These are phyloP conservation scores for Micromys minutus DNA, from an alignment of 2,113 vertebrate genomes.

Conservation along the genomic window DNA sequence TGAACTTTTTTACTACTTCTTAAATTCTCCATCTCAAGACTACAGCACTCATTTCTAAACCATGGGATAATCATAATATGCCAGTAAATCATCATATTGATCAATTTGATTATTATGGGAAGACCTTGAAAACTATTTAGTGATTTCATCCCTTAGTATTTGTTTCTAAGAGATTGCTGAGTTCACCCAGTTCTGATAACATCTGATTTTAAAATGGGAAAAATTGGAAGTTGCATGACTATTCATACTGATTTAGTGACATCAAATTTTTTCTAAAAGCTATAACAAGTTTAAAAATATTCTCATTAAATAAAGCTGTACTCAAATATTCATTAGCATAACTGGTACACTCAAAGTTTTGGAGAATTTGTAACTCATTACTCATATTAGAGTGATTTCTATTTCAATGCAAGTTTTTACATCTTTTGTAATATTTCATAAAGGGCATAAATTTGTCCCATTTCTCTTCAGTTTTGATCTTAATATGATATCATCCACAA, in stretches of 20 bases:
- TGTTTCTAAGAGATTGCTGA: neutral
- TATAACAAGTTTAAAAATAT: neutral
- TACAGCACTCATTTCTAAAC: neutral
- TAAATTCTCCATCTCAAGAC: neutral
- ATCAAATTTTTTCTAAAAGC: neutral
- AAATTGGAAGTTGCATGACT: neutral
- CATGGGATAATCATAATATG: neutral
- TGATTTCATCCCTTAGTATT: neutral
- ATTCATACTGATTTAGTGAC: neutral
- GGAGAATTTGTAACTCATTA: neutral
- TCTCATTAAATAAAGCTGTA: neutral
- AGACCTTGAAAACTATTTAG: neutral
- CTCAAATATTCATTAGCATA: neutral
- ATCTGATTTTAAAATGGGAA: neutral
- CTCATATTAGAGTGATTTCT: neutral
- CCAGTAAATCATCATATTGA: neutral
- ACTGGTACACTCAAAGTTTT: neutral
- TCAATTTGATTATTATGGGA: neutral
- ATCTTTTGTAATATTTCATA: neutral
- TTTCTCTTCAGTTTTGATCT: neutral
- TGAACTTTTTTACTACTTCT: neutral
- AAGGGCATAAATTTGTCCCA: neutral
- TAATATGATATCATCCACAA: neutral
- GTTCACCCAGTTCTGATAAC: neutral
- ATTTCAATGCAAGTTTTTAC: neutral